Percentiles rank a stretch among this genome's conserved stretches.
phyloP scores from a whole-genome alignment of 64 coral and sea anemone species.

The Porites australiensis region DNA sequence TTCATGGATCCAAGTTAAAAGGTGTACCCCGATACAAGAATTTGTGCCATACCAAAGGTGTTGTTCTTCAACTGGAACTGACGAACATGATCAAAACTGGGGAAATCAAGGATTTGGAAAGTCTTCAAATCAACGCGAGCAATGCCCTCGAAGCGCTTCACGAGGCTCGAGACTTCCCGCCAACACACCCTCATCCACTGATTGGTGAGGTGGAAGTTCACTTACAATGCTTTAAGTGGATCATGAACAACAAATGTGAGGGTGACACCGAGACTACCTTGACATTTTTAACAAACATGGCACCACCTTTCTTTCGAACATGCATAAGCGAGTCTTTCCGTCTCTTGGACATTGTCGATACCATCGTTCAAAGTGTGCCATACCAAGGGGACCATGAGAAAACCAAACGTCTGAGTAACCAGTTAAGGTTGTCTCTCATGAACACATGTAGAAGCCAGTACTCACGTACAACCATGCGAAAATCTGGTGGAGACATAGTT shows the following conservation, averaged over 20 bases:
- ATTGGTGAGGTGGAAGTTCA: conserved; percentile 84
- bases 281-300: conserved; percentile 39
- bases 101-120: not conserved
- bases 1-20: not conserved
- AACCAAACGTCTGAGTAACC: conserved; percentile 37
- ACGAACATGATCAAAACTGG: not conserved
- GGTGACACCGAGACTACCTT: conserved; percentile 50
- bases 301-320: conserved; percentile 79
- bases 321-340: conserved; percentile 73
- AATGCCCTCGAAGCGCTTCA: conserved; percentile 57
- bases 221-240: conserved; percentile 70
- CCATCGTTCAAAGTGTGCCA: conserved; percentile 49
- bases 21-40: conserved; percentile 3
- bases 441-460: conserved; percentile 21
- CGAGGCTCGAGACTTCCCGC: conserved; percentile 63
- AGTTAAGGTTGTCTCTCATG: conserved; percentile 60
- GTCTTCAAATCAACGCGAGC: conserved; percentile 36
- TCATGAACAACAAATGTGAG: conserved; percentile 48
- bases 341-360: conserved; percentile 78
- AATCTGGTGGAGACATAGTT: conserved; percentile 57
- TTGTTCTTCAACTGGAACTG: conserved; percentile 51
- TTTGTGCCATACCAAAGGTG: conserved; percentile 61
- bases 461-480: not conserved
- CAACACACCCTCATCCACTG: conserved; percentile 72
- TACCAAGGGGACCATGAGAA: conserved; percentile 40